Evolutionary conservation across 2,113 vertebrate species (phyloP).

Genomic region (Alaudala cheleensis): DNA sequence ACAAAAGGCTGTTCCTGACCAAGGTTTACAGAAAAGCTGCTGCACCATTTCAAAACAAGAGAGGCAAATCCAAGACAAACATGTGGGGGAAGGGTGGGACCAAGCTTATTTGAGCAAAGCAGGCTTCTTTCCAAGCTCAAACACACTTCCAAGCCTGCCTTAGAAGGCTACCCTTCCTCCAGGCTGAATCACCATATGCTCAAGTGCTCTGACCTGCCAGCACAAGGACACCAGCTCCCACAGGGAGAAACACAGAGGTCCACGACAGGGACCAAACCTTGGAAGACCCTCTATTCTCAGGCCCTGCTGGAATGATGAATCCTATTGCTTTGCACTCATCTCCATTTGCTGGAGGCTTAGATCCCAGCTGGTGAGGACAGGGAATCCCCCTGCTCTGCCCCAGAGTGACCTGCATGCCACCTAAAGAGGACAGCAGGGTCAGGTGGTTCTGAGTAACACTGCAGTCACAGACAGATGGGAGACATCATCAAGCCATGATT

Average conservation of each 20-base stretch:
- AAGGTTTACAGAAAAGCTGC: conserved; percentile 25
- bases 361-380: not conserved
- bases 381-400: not conserved
- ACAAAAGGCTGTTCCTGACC: not conserved
- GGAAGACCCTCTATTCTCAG: conserved; percentile 3
- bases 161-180: conserved; percentile 3
- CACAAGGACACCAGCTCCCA: conserved; percentile 44
- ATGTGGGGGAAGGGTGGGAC: not conserved
- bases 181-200: not conserved
- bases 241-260: conserved; percentile 42
- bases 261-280: not conserved
- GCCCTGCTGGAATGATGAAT: not conserved
- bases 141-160: not conserved
- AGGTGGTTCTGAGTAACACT: conserved; percentile 25
- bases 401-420: not conserved
- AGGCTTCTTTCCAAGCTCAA: conserved; percentile 10
- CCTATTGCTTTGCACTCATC: not conserved
- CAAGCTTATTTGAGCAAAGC: not conserved
- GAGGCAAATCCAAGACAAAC: conserved; percentile 1
- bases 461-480: conserved; percentile 56
- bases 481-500: conserved; percentile 39
- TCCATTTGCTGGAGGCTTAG: not conserved
- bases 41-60: not conserved
- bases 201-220: not conserved
- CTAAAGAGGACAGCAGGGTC: not conserved